phyloP scores from a whole-genome alignment of 2,888 invertebrate genomes.

The Mimumesa dahlbomi region DNA sequence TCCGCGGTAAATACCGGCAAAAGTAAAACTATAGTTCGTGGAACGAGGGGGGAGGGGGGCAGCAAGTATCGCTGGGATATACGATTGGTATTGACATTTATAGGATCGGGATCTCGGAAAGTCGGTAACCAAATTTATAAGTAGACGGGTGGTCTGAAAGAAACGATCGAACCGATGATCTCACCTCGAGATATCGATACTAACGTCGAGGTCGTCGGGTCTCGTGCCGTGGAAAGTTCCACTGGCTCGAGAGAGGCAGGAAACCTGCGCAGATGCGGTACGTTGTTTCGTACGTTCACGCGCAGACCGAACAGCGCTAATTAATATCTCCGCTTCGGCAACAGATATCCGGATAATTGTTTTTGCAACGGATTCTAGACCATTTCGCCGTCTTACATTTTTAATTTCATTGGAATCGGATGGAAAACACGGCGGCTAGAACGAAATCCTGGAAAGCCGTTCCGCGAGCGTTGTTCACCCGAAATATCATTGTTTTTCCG shows the following conservation, averaged over 20 bases:
- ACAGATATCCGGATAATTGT: conserved; percentile 49
- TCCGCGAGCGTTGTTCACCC: not conserved
- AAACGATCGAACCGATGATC: conserved; percentile 51
- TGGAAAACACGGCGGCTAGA: conserved; percentile 29
- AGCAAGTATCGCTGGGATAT: no score
- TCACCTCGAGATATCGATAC: conserved; percentile 63
- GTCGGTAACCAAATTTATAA: conserved; percentile 7
- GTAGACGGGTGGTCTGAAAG: conserved; percentile 7
- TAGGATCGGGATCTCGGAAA: no score
- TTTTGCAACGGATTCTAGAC: conserved; percentile 60
- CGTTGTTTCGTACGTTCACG: conserved; percentile 53
- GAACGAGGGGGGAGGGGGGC: no score
- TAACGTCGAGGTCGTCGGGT: conserved; percentile 61
- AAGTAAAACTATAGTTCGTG: no score
- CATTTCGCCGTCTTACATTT: conserved; percentile 72
- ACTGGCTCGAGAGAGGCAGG: conserved; percentile 78
- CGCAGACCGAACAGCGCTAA: conserved; percentile 68
- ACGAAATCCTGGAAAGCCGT: conserved; percentile 29
- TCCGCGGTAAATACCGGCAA: no score
- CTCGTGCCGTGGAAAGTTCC: conserved; percentile 74
- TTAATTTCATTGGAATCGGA: conserved; percentile 51
- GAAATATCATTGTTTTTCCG: not conserved
- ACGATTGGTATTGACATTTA: no score
- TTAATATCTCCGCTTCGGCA: conserved; percentile 64
- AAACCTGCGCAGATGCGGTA: conserved; percentile 75